Base-by-base conservation (phyloP, 2,113 vertebrate species). In the Datnioides undecimradiatus region DNA sequence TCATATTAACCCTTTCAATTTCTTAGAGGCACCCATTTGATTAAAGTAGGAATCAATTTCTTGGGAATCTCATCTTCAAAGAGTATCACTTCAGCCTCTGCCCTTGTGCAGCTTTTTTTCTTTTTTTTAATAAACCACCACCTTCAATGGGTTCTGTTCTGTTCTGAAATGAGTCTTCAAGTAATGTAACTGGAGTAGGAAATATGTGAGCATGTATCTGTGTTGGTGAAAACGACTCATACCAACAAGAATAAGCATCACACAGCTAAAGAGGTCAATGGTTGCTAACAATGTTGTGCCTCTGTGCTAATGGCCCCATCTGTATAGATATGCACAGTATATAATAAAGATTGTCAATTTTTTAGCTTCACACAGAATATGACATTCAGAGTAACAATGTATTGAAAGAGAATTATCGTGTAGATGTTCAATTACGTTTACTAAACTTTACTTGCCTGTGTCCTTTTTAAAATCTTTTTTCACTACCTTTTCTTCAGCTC, bases 31-130 rank as follows among this genome's bases (percentile, higher is more conserved):
- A 17, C 43, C 52, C 60, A 41, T 78, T 84, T 89, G 83, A 88
- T 90, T 86, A 87, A 84, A 79, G 36, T 67, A 73, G 64, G 33
- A 90, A 80, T 65, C 46, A 63, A 65, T 91, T 87, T 88, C 79
- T 80, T 67, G 33, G 70, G 60, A 84, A 85, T 81, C 68, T 89
- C 69, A 73, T 90, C 74, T 77, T 89, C 66, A 76, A 72, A 79
- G 71, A 57, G 45, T 79, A 71, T 82, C 75, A 72, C 46, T 76
- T 79, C 76, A 81, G 77, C 76, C 76, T 57, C 60, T 62, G 66
- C 70, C 52, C 38, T 45, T 34, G 14, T 73, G 36, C 16, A 10
- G n/a, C n/a, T n/a, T n/a, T n/a, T n/a, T n/a, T 59, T 76, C 60
- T 83, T 76, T 76, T 49, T 83, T 77, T 74, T 48, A 73, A 54